These are phyloP conservation scores for Bergia sp. DNA, from an alignment of 92 coral and sea anemone species.

Conservation along the genomic window DNA sequence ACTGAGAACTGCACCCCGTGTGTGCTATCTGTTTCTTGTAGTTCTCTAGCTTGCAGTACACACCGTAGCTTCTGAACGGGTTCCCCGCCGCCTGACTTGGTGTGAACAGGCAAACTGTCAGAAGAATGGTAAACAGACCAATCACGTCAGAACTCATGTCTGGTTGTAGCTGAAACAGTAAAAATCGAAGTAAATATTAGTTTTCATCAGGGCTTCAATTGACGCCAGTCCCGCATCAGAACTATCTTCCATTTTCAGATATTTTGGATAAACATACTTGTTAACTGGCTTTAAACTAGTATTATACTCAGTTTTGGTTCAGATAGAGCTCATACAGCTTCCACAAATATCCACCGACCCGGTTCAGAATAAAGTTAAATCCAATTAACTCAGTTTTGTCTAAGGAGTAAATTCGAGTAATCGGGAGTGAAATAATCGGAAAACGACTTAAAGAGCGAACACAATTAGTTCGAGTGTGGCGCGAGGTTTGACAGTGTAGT, in stretches of 20 bases:
- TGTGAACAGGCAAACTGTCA: background rate
- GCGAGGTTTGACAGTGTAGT: no score
- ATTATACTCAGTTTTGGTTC: no score
- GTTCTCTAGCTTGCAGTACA: constrained; percentile 21
- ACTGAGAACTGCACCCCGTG: constrained; percentile 35
- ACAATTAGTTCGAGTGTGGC: no score
- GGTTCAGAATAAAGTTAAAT: no score
- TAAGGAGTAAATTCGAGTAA: no score
- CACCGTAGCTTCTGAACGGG: constrained; percentile 14
- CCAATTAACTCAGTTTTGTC: no score
- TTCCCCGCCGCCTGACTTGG: background rate
- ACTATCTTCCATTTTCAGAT: background rate
- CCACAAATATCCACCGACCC: no score
- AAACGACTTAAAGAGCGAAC: no score
- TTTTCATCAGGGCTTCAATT: background rate
- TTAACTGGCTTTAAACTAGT: no score
- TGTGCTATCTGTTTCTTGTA: constrained; percentile 19
- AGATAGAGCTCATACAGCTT: no score
- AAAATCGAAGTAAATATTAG: background rate
- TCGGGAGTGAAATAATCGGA: no score
- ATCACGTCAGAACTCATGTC: constrained; percentile 12
- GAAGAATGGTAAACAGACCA: background rate
- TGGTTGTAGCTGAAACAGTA: background rate
- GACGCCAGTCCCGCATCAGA: background rate
- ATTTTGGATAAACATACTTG: background rate